Base-by-base conservation (phyloP, 2,797 vertebrate species). In the Mionectes olivaceus region DNA sequence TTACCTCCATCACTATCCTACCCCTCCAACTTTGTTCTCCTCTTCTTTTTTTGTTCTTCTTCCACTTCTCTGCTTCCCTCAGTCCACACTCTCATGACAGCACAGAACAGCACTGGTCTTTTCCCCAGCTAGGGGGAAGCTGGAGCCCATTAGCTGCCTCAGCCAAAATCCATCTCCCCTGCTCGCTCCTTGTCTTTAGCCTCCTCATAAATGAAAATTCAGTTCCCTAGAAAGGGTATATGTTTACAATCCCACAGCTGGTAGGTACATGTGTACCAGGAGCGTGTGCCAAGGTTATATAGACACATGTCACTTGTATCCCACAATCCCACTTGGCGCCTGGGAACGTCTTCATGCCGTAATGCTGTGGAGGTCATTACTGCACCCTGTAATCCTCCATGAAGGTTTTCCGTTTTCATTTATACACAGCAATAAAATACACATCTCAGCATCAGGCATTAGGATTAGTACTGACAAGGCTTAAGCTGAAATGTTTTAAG, bases 381-480 rank as follows among this genome's bases (percentile, higher is more conserved):
- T 96, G 68, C 93, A 90, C 74, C 89, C 93, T 95, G 78, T 97
- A 98, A 97, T 97, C 96, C 64, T 23, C 94, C 95, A 96, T 92
- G 94, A 97, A 97, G 96, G 91, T 95, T 97, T 95, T 94, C 93
- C 56, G 10, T 93, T 98, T 97, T 95, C 93, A 96, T 97, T 96
- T 97, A 92, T 77, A 70, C 93, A 93, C 91, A 96, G 91, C 93
- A 96, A 97, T 95, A 96, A 90, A 97, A 95, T 61, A 95, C 96
- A 95, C 97, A 97, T 97, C 96, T 95, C 95, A 83, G 97, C 96
- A 97, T 97, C 97, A 96, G 87, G 96, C 96, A 91, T 97, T 95
- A 94, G 97, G 97, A 97, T 98, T 98, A 98, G 95, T 90, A 95
- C 90, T 93, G 96, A 92, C 96, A 96, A 96, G 85, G 94, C 95